A percentile compares a stretch with the other conserved stretches of the same genome.
These are phyloP conservation scores for Vanessa cardui DNA, from an alignment of 2,888 invertebrate species.

Conservation along the genomic window DNA sequence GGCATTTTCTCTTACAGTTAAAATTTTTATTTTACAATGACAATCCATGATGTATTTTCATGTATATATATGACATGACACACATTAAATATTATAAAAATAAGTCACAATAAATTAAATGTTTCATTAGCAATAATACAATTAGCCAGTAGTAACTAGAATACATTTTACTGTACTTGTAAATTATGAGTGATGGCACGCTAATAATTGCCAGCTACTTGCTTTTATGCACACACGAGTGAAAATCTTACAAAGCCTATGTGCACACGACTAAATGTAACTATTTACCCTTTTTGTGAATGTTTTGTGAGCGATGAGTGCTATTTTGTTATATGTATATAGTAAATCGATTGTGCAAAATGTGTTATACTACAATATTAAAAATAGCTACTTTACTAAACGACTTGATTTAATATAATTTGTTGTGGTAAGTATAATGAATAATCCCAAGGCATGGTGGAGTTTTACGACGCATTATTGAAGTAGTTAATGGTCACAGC, in stretches of 20 bases:
- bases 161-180: neutral
- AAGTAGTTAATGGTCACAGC: slow-evolving; percentile 2
- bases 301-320: neutral
- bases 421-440: neutral
- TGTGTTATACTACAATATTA: neutral
- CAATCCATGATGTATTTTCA: neutral
- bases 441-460: neutral
- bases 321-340: neutral
- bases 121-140: neutral
- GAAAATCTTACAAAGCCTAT: neutral
- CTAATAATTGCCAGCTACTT: neutral
- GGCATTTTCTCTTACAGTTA: no score
- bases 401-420: neutral
- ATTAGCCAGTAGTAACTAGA: neutral
- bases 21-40: no score
- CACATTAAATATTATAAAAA: no score
- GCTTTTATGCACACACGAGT: neutral
- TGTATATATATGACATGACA: neutral
- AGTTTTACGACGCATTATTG: slow-evolving; percentile 8
- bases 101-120: neutral
- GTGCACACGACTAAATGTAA: neutral
- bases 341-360: neutral
- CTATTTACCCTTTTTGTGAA: neutral
- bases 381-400: neutral
- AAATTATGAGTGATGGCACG: neutral